Percentiles rank a stretch among this genome's conserved stretches.
These are phyloP conservation scores for Dicrurus megarhynchus DNA, from an alignment of 2,113 vertebrate genomes.

Conservation along the genomic window DNA sequence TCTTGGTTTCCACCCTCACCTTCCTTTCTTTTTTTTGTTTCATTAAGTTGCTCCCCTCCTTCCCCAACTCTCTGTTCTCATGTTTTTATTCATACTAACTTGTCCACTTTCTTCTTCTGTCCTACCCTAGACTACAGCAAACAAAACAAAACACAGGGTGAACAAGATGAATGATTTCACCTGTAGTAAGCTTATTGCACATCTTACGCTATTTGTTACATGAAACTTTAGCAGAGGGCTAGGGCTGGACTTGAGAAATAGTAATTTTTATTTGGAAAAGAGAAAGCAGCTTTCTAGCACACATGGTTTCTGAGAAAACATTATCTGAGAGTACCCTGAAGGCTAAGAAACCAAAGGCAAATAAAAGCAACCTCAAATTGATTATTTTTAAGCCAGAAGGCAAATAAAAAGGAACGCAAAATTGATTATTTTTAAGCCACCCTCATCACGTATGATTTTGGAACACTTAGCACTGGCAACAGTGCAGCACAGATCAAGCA, in stretches of 20 bases:
- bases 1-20: background rate
- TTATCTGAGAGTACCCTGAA: background rate
- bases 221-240: background rate
- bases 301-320: constrained; percentile 44
- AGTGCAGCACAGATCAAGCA: background rate
- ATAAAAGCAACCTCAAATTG: constrained; percentile 45
- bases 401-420: constrained; percentile 51
- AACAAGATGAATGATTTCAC: background rate
- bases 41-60: background rate
- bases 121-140: background rate
- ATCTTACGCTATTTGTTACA: background rate
- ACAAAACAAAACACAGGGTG: background rate
- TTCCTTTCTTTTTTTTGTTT: background rate
- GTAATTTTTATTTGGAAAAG: constrained; percentile 4
- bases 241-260: background rate
- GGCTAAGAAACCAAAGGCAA: constrained; percentile 49
- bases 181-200: background rate
- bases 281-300: constrained; percentile 10
- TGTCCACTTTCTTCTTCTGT: background rate
- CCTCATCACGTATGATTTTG: constrained; percentile 20
- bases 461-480: background rate
- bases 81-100: background rate
- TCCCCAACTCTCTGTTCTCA: background rate
- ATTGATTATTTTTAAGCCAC: constrained; percentile 50
- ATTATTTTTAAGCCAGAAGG: constrained; percentile 48